A percentile compares a stretch with the other conserved stretches of the same genome.
Evolutionary conservation across 2,113 vertebrate species (phyloP).

Genomic region (Shinisaurus crocodilurus): DNA sequence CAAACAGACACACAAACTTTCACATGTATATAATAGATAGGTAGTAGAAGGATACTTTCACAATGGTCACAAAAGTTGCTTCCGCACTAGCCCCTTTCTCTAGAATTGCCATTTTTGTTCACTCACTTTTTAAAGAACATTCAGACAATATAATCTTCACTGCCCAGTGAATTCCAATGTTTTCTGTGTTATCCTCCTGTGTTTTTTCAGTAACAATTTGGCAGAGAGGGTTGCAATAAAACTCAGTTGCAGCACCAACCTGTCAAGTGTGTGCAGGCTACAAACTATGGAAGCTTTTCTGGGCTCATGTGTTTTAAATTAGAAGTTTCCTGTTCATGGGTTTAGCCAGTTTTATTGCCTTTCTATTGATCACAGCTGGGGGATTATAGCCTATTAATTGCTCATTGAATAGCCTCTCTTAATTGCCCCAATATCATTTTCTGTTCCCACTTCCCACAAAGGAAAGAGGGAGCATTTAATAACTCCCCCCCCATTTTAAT

Average conservation of each 20-base stretch:
- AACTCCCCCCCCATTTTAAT: background rate
- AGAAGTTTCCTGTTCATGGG: background rate
- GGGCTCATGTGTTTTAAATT: background rate
- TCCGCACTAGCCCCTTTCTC: background rate
- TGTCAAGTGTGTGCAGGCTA: background rate
- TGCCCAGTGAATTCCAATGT: background rate
- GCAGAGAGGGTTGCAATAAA: background rate
- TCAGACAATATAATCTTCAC: background rate
- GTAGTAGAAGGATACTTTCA: background rate
- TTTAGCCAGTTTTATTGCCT: background rate
- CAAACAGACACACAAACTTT: too few species aligned
- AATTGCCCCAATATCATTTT: background rate
- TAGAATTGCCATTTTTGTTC: background rate
- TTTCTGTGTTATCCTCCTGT: background rate
- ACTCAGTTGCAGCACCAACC: background rate
- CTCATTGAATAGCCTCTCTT: background rate
- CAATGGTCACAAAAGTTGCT: background rate
- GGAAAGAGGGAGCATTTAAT: background rate
- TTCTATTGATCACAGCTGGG: background rate
- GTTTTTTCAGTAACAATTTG: background rate
- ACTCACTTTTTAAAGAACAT: background rate
- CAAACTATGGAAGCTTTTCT: background rate
- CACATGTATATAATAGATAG: too few species aligned
- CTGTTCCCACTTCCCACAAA: background rate
- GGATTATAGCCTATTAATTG: background rate